Conservation (phyloP, 2,797 vertebrate species). For the Chloroceryle amazona region DNA sequence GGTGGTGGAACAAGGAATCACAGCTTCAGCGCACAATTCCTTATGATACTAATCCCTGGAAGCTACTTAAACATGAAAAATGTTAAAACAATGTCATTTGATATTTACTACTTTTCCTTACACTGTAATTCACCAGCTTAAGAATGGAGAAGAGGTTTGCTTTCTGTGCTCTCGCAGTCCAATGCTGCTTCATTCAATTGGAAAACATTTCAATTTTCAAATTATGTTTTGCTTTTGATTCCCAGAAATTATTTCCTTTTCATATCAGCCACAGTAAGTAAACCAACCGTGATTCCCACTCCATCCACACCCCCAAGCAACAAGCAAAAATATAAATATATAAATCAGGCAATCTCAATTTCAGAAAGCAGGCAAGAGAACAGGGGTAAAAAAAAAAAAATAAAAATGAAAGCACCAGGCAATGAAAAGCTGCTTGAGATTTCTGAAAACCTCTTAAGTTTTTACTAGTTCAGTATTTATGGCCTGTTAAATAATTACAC, state of each 20-base stretch:
- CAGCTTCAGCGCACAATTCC: not conserved
- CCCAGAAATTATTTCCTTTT: not conserved
- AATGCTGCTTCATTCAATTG: not conserved
- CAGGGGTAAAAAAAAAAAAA: not conserved
- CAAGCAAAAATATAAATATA: not conserved
- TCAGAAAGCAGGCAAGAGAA: not conserved
- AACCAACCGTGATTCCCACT: not conserved
- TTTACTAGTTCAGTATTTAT: slow-evolving; percentile 14
- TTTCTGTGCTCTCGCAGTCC: not conserved
- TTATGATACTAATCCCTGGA: not conserved
- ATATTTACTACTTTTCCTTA: not conserved
- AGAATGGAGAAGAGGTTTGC: not conserved
- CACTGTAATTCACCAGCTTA: not conserved
- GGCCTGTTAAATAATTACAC: slow-evolving; percentile 31
- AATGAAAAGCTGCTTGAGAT: not conserved
- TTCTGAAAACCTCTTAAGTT: slow-evolving; percentile 24
- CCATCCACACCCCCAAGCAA: not conserved
- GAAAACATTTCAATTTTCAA: not conserved
- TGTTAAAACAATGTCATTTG: accelerated
- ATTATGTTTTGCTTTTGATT: not conserved
- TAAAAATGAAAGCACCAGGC: not conserved
- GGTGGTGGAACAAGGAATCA: not conserved
- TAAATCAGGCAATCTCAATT: not conserved
- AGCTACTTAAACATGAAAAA: not conserved
- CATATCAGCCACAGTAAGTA: not conserved